Base-by-base conservation (phyloP, 1,140 invertebrate genomes). In the Megathymus violae region DNA sequence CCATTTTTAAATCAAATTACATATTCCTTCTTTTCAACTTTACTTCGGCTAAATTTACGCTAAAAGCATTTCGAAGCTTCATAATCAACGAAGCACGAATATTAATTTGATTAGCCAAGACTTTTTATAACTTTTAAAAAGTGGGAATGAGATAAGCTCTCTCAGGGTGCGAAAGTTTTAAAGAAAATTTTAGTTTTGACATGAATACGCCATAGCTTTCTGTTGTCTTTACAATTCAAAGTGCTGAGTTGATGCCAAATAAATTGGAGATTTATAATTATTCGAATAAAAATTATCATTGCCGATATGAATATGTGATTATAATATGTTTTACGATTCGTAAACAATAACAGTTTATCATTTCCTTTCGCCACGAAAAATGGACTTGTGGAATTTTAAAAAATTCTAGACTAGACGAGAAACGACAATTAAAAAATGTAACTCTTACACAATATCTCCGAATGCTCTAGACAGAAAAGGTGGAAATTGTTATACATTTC, bases 81-180 rank as follows among this genome's bases (percentile, higher is more conserved):
- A 80, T 80, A 78, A 80, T 82, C 77, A 80, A 80, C 69, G 72
- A 68, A 69, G 71, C 67, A 71, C 69, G 76, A 82, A 80, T 80
- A 80, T 80, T 82, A 80, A 80, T 82, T 82, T 82, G 76, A 82
- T 80, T 80, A 80, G 68, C 75, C 74, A 78, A 74, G 79, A 82
- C 69, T 76, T 82, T 77, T 79, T 76, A 67, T 71, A 77, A 74
- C 76, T 77, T 72, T 75, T 76, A 74, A 75, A 78, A 81, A 76
- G 69, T 75, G 62, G 68, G 67, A 68, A 62, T 56, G 64, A 81
- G 76, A 80, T 73, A 73, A 72, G 64, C 64, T 60, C 64, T 58
- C 48, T 19, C 46, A 47, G 51, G 40, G 46, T 58, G 36, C 47
- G 56, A 64, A 48, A 64, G 61, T 65, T 65, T 62, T 71, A 69